Percentiles rank a stretch among this genome's conserved stretches.
These are phyloP conservation scores for Pogonocichla stellata DNA, from an alignment of 2,113 vertebrate genomes.

Conservation along the genomic window DNA sequence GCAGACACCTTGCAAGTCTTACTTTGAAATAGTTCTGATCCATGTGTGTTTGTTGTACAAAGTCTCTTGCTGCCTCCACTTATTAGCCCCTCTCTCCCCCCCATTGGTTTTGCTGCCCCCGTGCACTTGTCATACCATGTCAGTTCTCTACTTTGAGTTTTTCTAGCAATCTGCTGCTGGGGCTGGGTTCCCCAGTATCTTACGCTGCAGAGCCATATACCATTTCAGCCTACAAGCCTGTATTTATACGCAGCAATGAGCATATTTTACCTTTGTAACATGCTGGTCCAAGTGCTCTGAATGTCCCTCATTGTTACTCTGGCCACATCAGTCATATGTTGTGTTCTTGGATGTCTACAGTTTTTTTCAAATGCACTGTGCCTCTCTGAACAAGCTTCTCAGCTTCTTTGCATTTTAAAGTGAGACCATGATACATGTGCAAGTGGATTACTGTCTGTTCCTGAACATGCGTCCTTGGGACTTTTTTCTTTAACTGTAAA, in stretches of 20 bases:
- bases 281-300: not conserved
- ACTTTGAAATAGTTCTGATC: not conserved
- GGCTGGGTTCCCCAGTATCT: not conserved
- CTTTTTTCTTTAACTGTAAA: not conserved
- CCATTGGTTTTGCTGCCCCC: not conserved
- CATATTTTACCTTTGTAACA: not conserved
- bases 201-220: not conserved
- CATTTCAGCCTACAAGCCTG: not conserved
- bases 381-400: not conserved
- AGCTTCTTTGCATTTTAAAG: not conserved
- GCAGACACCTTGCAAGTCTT: not conserved
- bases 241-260: not conserved
- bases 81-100: not conserved
- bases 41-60: not conserved
- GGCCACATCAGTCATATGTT: rapidly evolving
- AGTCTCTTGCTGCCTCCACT: not conserved
- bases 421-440: not conserved
- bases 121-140: not conserved
- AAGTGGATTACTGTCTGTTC: not conserved
- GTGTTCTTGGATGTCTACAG: not conserved
- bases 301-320: not conserved
- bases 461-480: not conserved
- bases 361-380: not conserved
- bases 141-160: not conserved
- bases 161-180: not conserved